Conservation (phyloP, 2,113 vertebrate genomes). For the Cacatua alba region DNA sequence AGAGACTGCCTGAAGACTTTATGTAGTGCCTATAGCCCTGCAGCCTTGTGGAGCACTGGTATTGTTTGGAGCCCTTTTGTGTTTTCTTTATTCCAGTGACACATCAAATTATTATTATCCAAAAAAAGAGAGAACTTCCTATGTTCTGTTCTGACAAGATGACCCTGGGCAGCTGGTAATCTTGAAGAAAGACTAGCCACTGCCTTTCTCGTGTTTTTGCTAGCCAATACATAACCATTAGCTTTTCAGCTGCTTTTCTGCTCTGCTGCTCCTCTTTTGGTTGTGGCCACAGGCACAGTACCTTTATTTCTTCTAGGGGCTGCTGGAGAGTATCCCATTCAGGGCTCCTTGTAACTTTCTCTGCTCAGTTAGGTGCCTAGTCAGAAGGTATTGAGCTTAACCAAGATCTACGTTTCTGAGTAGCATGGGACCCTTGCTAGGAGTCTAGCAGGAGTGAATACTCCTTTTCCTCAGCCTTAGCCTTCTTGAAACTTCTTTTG, state of each 20-base stretch:
- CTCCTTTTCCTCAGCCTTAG: neutral
- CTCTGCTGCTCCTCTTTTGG: neutral
- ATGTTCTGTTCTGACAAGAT: neutral
- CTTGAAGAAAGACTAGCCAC: neutral
- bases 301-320: neutral
- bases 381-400: neutral
- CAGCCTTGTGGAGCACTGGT: neutral
- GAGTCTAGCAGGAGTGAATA: neutral
- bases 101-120: neutral
- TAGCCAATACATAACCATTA: neutral
- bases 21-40: fast-evolving
- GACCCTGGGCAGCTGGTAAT: neutral
- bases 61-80: conserved; percentile 4
- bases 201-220: neutral
- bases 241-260: neutral
- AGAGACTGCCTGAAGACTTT: neutral
- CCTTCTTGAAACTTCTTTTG: neutral
- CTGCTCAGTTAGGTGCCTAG: neutral
- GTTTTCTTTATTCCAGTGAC: neutral
- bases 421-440: neutral
- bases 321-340: neutral
- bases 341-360: neutral
- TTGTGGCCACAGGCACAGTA: neutral
- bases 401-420: neutral
- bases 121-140: neutral